phyloP scores from a whole-genome alignment of 1,140 invertebrate genomes.

The Bombus waltoni region DNA sequence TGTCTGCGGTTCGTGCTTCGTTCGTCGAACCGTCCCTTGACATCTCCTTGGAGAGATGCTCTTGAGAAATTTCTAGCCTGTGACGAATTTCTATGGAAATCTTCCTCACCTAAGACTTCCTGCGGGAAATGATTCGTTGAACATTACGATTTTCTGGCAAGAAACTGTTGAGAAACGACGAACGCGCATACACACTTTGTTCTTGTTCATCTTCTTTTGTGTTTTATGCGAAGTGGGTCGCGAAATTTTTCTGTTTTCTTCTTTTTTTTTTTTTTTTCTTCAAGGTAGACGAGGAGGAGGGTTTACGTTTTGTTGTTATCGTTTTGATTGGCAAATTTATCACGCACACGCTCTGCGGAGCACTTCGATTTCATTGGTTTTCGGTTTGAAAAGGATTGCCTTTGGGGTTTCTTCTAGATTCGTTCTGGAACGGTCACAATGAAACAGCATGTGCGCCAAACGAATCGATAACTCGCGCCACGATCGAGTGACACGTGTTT shows the following conservation, averaged over 20 bases:
- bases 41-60: neutral
- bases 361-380: neutral
- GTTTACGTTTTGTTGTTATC: neutral
- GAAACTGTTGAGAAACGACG: neutral
- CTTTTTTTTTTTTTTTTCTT: rapidly evolving
- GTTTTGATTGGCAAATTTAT: neutral
- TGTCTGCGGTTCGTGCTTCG: neutral
- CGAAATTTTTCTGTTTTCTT: neutral
- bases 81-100: slow-evolving; percentile 5
- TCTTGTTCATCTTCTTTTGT: too few species aligned
- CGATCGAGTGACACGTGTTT: slow-evolving; percentile 28
- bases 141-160: neutral
- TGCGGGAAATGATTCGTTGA: neutral
- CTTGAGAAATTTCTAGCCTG: neutral
- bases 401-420: slow-evolving; percentile 2
- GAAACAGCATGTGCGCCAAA: slow-evolving; percentile 14
- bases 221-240: too few species aligned
- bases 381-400: neutral
- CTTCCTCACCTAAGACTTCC: neutral
- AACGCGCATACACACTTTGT: neutral
- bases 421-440: slow-evolving; percentile 16
- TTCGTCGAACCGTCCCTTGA: neutral
- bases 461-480: slow-evolving; percentile 29
- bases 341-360: neutral
- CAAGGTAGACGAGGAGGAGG: neutral